Evolutionary conservation across 2,888 invertebrate genomes (phyloP).

Genomic region (Cosmopolites sordidus): DNA sequence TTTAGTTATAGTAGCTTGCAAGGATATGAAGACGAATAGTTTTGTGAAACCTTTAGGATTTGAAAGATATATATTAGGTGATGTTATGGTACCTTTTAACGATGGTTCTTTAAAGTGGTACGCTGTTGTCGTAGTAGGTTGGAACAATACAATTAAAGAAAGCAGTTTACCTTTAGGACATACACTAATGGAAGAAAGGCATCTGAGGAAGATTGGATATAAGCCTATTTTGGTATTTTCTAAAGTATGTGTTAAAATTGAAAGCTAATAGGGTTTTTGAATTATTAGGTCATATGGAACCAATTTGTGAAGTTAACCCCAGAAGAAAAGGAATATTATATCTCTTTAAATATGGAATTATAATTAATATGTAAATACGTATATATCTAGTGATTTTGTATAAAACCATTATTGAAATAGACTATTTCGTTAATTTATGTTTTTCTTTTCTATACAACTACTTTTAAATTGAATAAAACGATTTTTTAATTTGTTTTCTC

Average conservation of each 20-base stretch:
- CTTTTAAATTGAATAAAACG: too few species aligned
- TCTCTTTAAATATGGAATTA: too few species aligned
- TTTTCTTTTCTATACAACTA: too few species aligned
- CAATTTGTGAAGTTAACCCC: conserved; percentile 28
- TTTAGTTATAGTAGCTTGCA: conserved; percentile 44
- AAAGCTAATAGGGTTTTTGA: neutral
- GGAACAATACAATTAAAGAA: conserved; percentile 57
- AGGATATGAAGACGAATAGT: conserved; percentile 50
- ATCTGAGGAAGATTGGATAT: conserved; percentile 60
- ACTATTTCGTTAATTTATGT: too few species aligned
- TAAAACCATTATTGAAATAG: too few species aligned
- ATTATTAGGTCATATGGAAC: conserved; percentile 37
- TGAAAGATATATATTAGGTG: conserved; percentile 52
- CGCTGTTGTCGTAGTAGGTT: conserved; percentile 57
- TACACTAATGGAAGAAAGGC: conserved; percentile 59
- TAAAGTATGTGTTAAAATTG: neutral
- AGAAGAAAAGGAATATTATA: conserved; percentile 30
- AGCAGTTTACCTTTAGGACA: conserved; percentile 55
- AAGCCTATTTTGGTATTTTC: conserved; percentile 54
- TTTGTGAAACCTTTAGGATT: conserved; percentile 52
- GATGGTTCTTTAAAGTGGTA: conserved; percentile 49
- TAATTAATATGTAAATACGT: too few species aligned
- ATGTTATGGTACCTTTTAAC: conserved; percentile 38
- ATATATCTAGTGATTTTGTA: too few species aligned
- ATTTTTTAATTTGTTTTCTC: too few species aligned